Conservation (phyloP, 2,888 invertebrate genomes). For the Epistrophella euchroma region DNA sequence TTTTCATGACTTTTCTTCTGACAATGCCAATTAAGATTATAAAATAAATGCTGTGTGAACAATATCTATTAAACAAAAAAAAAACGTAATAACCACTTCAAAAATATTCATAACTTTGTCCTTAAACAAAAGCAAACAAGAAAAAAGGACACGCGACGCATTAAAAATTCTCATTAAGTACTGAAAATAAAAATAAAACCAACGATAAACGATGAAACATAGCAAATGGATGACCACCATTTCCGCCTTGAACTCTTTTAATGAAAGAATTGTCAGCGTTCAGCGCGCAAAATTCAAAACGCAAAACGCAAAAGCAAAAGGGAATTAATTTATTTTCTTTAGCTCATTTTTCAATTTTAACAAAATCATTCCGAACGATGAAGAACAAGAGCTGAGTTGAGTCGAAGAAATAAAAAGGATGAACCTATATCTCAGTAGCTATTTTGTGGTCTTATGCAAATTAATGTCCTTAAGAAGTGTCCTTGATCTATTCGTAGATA, state of each 20-base stretch:
- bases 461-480: constrained; percentile 52
- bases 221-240: constrained; percentile 45
- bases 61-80: constrained; percentile 15
- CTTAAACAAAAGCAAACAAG: constrained; percentile 22
- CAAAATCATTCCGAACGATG: constrained; percentile 48
- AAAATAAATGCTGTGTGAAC: constrained; percentile 50
- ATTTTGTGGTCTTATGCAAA: constrained; percentile 70
- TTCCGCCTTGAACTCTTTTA: constrained; percentile 61
- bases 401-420: constrained; percentile 34
- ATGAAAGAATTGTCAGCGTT: constrained; percentile 65
- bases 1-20: constrained; percentile 49
- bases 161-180: constrained; percentile 46
- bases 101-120: constrained; percentile 55
- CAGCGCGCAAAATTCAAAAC: neutral
- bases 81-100: constrained; percentile 37
- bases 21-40: constrained; percentile 58
- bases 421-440: constrained; percentile 27
- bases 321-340: constrained; percentile 54
- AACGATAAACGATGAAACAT: constrained; percentile 24
- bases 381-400: constrained; percentile 29
- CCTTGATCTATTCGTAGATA: constrained; percentile 25
- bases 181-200: constrained; percentile 5
- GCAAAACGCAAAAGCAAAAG: constrained; percentile 27
- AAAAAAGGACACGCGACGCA: constrained; percentile 26
- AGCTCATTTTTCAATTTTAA: constrained; percentile 60